These are phyloP conservation scores for Elephas maximus DNA, from an alignment of 2,113 vertebrate species.

Conservation along the genomic window DNA sequence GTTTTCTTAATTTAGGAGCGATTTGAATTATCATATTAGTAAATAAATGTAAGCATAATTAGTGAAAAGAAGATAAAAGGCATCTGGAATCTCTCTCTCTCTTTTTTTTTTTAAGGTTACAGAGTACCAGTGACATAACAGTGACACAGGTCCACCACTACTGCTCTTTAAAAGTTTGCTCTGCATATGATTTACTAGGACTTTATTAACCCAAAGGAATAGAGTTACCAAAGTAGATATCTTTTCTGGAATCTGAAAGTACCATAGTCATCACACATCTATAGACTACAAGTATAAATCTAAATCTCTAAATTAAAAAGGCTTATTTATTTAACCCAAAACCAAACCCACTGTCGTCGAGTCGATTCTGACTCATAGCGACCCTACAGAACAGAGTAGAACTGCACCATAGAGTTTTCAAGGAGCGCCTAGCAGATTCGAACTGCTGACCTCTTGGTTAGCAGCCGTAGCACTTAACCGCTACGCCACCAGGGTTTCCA, in stretches of 20 bases:
- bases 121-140: background rate
- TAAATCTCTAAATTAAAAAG: slow-evolving; percentile 27
- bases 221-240: background rate
- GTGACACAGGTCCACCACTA: background rate
- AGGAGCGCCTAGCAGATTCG: too few species aligned
- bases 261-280: background rate
- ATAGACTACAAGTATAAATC: background rate
- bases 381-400: too few species aligned
- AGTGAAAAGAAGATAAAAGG: slow-evolving; percentile 12
- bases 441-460: too few species aligned
- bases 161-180: background rate
- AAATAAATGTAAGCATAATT: slow-evolving; percentile 18
- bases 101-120: background rate
- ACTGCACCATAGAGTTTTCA: too few species aligned
- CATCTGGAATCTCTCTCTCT: background rate
- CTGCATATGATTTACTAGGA: background rate
- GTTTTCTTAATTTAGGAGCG: slow-evolving; percentile 10
- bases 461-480: too few species aligned
- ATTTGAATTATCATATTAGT: background rate
- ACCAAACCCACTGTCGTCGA: too few species aligned
- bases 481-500: too few species aligned
- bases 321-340: background rate
- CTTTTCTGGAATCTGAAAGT: background rate
- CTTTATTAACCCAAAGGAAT: background rate
- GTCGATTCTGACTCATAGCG: too few species aligned